A percentile compares a stretch with the other conserved stretches of the same genome.
Conservation (phyloP, 30 jellyfish, hydroid and myxozoan genomes). For the Hydra vulgaris region DNA sequence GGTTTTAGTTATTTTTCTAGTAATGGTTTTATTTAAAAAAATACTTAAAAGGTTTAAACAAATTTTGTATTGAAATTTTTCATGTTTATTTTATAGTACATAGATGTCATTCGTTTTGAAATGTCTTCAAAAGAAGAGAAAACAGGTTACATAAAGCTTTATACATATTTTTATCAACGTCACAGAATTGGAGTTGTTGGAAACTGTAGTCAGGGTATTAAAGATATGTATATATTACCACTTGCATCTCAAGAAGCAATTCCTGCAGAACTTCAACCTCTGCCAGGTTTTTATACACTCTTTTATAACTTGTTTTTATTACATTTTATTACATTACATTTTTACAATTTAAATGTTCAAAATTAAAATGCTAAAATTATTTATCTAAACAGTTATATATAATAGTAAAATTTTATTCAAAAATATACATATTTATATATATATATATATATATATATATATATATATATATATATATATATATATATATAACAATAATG, state of each 20-base stretch:
- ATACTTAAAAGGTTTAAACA: too few relatives aligned
- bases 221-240: slow-evolving; percentile 88
- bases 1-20: background rate
- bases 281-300: slow-evolving; percentile 57
- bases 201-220: slow-evolving; percentile 71
- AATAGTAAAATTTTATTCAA: too few relatives aligned
- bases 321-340: background rate
- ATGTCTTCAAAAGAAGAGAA: slow-evolving; percentile 95
- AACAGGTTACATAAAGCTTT: slow-evolving; percentile 59
- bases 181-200: slow-evolving; percentile 90
- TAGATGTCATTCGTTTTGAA: slow-evolving; percentile 83
- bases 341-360: background rate
- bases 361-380: too few relatives aligned
- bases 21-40: too few relatives aligned
- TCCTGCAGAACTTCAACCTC: slow-evolving; percentile 86
- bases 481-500: too few relatives aligned
- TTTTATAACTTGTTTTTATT: background rate
- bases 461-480: too few relatives aligned
- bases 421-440: too few relatives aligned
- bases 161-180: slow-evolving; percentile 74
- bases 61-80: too few relatives aligned
- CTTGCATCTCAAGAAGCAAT: slow-evolving; percentile 89
- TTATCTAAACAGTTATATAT: too few relatives aligned
- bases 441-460: too few relatives aligned
- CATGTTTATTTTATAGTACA: slow-evolving; percentile 39